Evolutionary conservation across 2,113 vertebrate species (phyloP).

Genomic region (Brienomyrus brachyistius): DNA sequence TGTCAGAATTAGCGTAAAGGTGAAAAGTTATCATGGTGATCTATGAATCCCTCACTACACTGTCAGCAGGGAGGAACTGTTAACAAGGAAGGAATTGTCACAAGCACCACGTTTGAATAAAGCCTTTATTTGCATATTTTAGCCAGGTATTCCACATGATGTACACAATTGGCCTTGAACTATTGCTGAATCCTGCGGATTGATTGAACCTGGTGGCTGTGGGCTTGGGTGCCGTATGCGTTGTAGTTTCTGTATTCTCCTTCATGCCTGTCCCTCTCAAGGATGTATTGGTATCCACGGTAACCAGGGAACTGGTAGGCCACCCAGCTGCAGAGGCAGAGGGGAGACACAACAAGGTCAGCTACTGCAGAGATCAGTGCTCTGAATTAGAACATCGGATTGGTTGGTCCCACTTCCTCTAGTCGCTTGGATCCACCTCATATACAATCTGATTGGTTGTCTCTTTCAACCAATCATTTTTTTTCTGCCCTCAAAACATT

Average conservation of each 20-base stretch:
- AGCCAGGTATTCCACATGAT: conserved; percentile 47
- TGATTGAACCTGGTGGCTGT: conserved; percentile 93
- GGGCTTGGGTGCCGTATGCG: conserved; percentile 87
- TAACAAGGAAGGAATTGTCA: conserved; percentile 41
- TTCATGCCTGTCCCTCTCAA: conserved; percentile 85
- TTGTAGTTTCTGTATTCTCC: conserved; percentile 90
- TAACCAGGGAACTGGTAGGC: conserved; percentile 96
- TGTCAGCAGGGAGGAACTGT: background rate
- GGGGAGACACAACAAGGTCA: background rate
- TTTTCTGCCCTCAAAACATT: background rate
- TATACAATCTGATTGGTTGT: background rate
- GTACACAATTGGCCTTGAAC: conserved; percentile 45
- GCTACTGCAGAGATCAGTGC: background rate
- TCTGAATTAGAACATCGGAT: background rate
- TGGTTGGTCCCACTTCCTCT: background rate
- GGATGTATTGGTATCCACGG: conserved; percentile 90
- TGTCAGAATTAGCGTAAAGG: background rate
- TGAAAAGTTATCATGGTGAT: background rate
- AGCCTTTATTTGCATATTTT: conserved; percentile 63
- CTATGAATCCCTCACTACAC: background rate
- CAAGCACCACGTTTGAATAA: conserved; percentile 54
- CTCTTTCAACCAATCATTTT: background rate
- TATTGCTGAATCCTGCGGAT: conserved; percentile 92
- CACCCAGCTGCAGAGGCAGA: conserved; percentile 72
- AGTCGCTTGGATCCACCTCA: background rate